phyloP scores from a whole-genome alignment of 37 sponge, comb jelly and placozoan genomes.

The Theonella swinhoei region DNA sequence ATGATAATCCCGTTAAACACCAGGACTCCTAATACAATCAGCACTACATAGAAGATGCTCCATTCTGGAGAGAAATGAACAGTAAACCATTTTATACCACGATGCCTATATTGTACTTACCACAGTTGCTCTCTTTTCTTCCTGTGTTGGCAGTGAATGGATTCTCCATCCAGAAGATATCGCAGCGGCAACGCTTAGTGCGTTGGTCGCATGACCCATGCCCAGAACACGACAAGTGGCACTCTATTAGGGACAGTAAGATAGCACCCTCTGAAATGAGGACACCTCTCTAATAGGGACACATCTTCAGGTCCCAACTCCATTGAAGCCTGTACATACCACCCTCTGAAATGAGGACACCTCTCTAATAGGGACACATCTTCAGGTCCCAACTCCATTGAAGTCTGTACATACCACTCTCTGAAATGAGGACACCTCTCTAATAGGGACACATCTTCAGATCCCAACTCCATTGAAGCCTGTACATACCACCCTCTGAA shows the following conservation, averaged over 20 bases:
- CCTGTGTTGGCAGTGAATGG: slow-evolving; percentile 79
- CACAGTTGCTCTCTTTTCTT: slow-evolving; percentile 47
- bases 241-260: slow-evolving; percentile 46
- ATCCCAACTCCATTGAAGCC: too few species aligned
- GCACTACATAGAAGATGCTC: slow-evolving; percentile 68
- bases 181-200: slow-evolving; percentile 77
- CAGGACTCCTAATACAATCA: slow-evolving; percentile 37
- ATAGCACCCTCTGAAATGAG: too few species aligned
- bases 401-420: too few species aligned
- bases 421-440: too few species aligned
- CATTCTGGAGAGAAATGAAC: slow-evolving; percentile 22
- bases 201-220: slow-evolving; percentile 74
- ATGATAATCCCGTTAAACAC: slow-evolving; percentile 17
- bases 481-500: too few species aligned
- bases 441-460: too few species aligned
- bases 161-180: slow-evolving; percentile 92
- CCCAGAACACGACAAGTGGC: slow-evolving; percentile 77
- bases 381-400: too few species aligned
- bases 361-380: too few species aligned
- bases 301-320: too few species aligned
- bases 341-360: too few species aligned
- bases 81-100: background rate
- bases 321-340: too few species aligned
- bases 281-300: too few species aligned
- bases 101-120: slow-evolving; percentile 18